These are phyloP conservation scores for Podotricha telesiphe DNA, from an alignment of 2,888 invertebrate species.

Conservation along the genomic window DNA sequence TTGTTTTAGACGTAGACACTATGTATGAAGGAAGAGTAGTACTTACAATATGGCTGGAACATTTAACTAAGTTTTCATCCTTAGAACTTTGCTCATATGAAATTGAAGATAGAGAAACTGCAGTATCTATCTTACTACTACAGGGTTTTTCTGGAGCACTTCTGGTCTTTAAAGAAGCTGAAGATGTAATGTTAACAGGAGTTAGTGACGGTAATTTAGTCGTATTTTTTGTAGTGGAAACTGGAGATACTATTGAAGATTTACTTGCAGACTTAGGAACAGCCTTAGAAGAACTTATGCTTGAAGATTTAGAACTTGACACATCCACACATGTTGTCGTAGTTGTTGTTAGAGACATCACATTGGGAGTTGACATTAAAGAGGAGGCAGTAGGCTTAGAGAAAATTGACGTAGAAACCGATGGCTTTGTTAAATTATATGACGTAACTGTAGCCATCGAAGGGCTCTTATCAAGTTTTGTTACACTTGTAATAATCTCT, in stretches of 20 bases:
- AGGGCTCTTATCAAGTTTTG: constrained; percentile 4
- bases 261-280: constrained; percentile 23
- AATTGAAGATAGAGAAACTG: constrained; percentile 11
- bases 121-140: constrained; percentile 21
- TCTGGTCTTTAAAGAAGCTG: constrained; percentile 32
- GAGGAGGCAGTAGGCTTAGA: constrained; percentile 31
- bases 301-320: constrained; percentile 32
- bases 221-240: constrained; percentile 11
- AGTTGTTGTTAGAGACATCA: constrained; percentile 35
- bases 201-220: constrained; percentile 33
- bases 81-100: constrained; percentile 31
- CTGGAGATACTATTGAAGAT: constrained; percentile 16
- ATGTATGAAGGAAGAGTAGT: constrained; percentile 44
- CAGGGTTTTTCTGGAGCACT: constrained; percentile 33
- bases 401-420: constrained; percentile 23
- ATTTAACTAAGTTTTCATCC: constrained; percentile 37
- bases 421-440: not conserved
- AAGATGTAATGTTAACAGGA: constrained; percentile 36
- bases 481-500: not conserved
- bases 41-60: constrained; percentile 46
- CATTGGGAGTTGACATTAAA: constrained; percentile 35
- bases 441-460: not conserved
- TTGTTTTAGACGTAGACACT: constrained; percentile 47
- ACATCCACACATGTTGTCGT: constrained; percentile 20
- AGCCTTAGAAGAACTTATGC: constrained; percentile 29